Conservation (phyloP, 2,888 invertebrate genomes). For the Drosophila robusta region DNA sequence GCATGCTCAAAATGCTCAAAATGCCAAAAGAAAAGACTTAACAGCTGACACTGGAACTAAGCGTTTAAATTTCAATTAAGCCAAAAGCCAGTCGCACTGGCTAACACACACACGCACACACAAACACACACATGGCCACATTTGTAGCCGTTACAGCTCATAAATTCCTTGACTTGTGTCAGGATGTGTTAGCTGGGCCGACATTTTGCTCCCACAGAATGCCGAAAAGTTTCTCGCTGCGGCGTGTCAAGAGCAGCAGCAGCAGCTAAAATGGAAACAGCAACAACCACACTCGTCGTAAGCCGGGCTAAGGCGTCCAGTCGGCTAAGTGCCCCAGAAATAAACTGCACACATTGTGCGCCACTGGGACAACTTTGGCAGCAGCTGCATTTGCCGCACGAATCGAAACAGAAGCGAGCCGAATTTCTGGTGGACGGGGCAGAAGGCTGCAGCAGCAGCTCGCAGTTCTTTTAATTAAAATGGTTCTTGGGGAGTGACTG, state of each 20-base stretch:
- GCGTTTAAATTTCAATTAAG: slow-evolving; percentile 80
- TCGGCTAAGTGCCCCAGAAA: slow-evolving; percentile 71
- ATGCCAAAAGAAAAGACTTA: slow-evolving; percentile 52
- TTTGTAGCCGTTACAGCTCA: slow-evolving; percentile 72
- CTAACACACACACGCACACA: slow-evolving; percentile 12
- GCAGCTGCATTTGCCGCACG: slow-evolving; percentile 59
- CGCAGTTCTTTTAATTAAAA: slow-evolving; percentile 59
- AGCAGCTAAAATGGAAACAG: slow-evolving; percentile 13
- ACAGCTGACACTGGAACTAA: slow-evolving; percentile 72
- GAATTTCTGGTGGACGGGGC: slow-evolving; percentile 29
- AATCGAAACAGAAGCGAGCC: slow-evolving; percentile 34
- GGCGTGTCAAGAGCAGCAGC: slow-evolving; percentile 59
- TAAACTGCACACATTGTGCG: slow-evolving; percentile 74
- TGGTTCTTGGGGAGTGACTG: slow-evolving; percentile 29
- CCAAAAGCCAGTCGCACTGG: slow-evolving; percentile 50
- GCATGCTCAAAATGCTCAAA: slow-evolving; percentile 28
- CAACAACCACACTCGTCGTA: slow-evolving; percentile 9
- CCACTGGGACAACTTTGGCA: slow-evolving; percentile 52
- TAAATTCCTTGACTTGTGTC: slow-evolving; percentile 81
- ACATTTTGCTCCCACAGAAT: slow-evolving; percentile 62
- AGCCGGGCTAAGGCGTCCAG: slow-evolving; percentile 62
- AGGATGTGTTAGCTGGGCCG: slow-evolving; percentile 71
- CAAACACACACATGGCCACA: slow-evolving; percentile 21
- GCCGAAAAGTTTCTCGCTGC: slow-evolving; percentile 60
- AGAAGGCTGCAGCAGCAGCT: slow-evolving; percentile 9